Base-by-base conservation (phyloP, 2,113 vertebrate genomes). In the Gobiocypris rarus region DNA sequence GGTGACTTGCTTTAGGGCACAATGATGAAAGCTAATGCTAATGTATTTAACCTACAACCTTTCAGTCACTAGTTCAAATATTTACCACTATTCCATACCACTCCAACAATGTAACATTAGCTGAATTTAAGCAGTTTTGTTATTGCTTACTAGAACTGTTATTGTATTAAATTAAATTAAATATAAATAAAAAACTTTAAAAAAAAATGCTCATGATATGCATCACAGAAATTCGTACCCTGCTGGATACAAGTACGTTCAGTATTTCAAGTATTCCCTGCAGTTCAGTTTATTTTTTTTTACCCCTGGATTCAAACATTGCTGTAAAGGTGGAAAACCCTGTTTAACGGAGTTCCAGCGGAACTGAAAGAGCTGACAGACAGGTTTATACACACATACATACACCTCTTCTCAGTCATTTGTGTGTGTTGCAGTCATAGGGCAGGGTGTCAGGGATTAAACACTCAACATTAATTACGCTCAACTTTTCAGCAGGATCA, bases 401-500 rank as follows among this genome's bases (percentile, higher is more conserved):
- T 48, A 38, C 34, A 63, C 70, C 58, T 59, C 22, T 38, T 43
- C 31, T 15, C 70, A 50, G 81, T 83, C 75, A 75, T 87, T 69
- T 85, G 61, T 86, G 58, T 86, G 24, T 56, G 52, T 80, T 81
- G 77, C 87, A 31, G 58, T 78, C 74, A 78, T 61, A 52, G 41
- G 50, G 14, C 31, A 52, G 78, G 41, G 74, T 83, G 79, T 76
- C 65, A 45, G 34, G 91, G 93, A 92, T 93, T 92, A 92, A 90
- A 90, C 84, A 89, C 89, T 86, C 92, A 93, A 93, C 91, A 85
- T 90, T 92, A 92, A 91, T 85, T 93, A 93, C 93, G 90, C 92
- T 93, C 90, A 89, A 93, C 92, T 92, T 94, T 93, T 93, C 92
- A 93, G 92, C 91, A 87, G 91, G 92, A 86, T 91, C 92, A 92